A percentile compares a stretch with the other conserved stretches of the same genome.
Conservation (phyloP, 2,113 vertebrate genomes). For the Rhea pennata region DNA sequence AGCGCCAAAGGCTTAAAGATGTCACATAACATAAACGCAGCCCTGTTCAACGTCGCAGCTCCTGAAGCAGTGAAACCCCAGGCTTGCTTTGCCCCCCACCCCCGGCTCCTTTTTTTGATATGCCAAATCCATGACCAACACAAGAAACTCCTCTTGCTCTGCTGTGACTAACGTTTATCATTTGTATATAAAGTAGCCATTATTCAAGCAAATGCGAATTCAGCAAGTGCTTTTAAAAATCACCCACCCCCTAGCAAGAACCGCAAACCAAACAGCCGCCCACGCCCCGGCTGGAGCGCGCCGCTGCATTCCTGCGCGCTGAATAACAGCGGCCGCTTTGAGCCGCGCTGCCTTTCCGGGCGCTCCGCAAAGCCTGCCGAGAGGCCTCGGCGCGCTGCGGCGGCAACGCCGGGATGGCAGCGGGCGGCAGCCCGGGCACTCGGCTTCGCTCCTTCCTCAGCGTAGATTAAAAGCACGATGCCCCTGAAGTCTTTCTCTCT, state of each 20-base stretch:
- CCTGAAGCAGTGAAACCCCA: conserved; percentile 9
- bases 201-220: conserved; percentile 81
- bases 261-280: conserved; percentile 82
- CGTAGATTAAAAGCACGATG: fast-evolving
- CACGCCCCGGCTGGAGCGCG: conserved; percentile 75
- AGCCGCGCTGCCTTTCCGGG: not conserved
- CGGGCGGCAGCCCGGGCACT: fast-evolving
- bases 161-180: conserved; percentile 73
- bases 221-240: conserved; percentile 71
- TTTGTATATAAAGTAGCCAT: conserved; percentile 71
- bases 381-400: not conserved
- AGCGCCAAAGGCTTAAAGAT: conserved; percentile 54
- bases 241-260: conserved; percentile 73
- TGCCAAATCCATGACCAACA: conserved; percentile 51
- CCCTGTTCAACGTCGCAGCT: not conserved
- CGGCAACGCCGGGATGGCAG: not conserved
- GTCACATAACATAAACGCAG: conserved; percentile 47
- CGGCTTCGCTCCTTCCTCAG: not conserved
- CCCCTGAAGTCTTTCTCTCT: not conserved
- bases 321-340: conserved; percentile 64
- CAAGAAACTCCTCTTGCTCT: conserved; percentile 47
- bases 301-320: conserved; percentile 77
- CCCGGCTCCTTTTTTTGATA: conserved; percentile 30
- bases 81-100: no score
- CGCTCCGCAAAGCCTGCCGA: not conserved